phyloP scores from a whole-genome alignment of 2,113 vertebrate species.

The human (Homo sapiens) region DNA sequence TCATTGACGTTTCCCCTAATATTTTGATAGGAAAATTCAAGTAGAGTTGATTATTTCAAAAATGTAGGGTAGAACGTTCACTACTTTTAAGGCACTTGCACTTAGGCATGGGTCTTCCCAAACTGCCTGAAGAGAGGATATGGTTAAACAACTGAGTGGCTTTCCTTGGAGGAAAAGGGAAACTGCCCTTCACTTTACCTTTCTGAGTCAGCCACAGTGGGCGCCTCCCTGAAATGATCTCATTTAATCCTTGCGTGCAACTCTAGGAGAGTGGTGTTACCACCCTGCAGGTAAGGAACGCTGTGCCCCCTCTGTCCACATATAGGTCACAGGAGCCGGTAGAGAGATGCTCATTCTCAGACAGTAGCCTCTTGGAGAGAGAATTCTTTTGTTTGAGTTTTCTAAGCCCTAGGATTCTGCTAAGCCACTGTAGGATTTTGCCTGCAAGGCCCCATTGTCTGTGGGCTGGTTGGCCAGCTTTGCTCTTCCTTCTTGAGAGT shows the following conservation, averaged over 20 bases:
- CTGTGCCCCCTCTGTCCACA: not conserved
- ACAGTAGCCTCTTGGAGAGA: not conserved
- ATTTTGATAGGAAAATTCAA: not conserved
- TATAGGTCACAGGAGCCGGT: not conserved
- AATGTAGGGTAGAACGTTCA: not conserved
- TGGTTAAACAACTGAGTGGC: not conserved
- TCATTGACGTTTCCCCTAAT: not conserved
- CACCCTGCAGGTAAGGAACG: not conserved
- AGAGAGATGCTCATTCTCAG: not conserved
- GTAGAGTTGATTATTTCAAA: not conserved
- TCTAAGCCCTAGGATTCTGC: not conserved
- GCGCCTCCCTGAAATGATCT: not conserved
- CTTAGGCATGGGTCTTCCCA: not conserved
- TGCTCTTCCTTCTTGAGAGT: not conserved
- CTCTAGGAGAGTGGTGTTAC: not conserved
- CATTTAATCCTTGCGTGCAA: not conserved
- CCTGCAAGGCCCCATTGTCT: not conserved
- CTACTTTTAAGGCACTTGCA: not conserved
- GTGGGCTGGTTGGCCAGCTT: not conserved
- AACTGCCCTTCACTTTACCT: not conserved
- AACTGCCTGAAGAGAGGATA: not conserved
- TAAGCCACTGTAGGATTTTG: not conserved
- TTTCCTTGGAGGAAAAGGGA: not conserved
- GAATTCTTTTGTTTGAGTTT: not conserved
- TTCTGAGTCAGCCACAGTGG: not conserved